Evolutionary conservation across 2,888 invertebrate genomes (phyloP).

Genomic region (Drepanosiphum platanoidis): DNA sequence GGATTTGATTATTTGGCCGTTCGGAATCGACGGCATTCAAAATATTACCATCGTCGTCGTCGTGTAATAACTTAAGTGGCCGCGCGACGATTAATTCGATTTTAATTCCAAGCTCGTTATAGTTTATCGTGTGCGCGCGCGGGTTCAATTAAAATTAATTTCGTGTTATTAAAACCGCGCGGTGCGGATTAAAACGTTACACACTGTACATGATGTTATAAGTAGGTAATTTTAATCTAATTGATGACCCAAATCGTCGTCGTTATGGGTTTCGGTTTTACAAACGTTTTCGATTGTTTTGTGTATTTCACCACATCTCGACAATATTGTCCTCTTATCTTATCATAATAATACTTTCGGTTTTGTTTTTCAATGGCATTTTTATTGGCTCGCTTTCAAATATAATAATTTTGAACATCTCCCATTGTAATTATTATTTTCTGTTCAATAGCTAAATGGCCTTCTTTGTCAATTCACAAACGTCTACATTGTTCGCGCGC

Average conservation of each 20-base stretch:
- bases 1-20: neutral
- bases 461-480: neutral
- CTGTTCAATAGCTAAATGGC: neutral
- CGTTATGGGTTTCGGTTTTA: neutral
- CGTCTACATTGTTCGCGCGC: neutral
- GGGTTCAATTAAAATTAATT: neutral
- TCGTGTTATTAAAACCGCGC: neutral
- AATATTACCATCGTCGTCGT: neutral
- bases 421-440: conserved; percentile 22
- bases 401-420: conserved; percentile 16
- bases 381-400: conserved; percentile 33
- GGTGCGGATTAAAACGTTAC: neutral
- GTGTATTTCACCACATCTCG: conserved; percentile 9
- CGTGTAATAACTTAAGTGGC: neutral
- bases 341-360: conserved; percentile 4
- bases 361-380: conserved; percentile 24
- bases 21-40: neutral
- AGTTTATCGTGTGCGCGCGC: neutral
- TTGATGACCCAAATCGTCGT: conserved; percentile 7
- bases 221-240: neutral
- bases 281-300: conserved; percentile 26
- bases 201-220: neutral
- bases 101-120: neutral
- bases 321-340: conserved; percentile 10
- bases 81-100: neutral